Evolutionary conservation across 2,797 vertebrate species (phyloP).

Genomic region (Smutsia temminckii): DNA sequence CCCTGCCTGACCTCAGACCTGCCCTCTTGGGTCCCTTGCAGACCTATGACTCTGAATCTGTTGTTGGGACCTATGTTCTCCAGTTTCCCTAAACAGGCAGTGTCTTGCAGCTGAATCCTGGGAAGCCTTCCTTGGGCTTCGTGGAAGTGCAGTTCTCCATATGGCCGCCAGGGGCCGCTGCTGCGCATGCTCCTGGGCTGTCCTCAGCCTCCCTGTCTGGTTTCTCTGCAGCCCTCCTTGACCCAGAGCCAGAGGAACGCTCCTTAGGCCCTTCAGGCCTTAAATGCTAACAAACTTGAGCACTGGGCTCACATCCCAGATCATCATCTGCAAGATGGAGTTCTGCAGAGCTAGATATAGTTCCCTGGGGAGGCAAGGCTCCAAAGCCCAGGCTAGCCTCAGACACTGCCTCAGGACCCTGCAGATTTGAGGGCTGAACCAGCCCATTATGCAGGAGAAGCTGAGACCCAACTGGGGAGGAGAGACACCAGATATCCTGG

Average conservation of each 20-base stretch:
- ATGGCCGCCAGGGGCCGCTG: constrained; percentile 36
- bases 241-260: background rate
- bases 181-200: accelerated
- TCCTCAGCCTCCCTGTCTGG: background rate
- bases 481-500: background rate
- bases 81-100: background rate
- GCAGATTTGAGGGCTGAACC: background rate
- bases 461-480: background rate
- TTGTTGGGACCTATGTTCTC: background rate
- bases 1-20: background rate
- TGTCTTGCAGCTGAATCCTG: no score
- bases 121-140: background rate
- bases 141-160: background rate
- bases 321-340: constrained; percentile 32
- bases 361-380: background rate
- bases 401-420: background rate
- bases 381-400: background rate
- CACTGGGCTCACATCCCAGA: constrained; percentile 40
- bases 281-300: constrained; percentile 15
- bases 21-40: background rate
- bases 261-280: background rate
- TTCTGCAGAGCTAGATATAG: constrained; percentile 22
- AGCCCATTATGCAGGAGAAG: background rate
- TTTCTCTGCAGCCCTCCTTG: background rate
- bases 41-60: background rate